Conservation (phyloP, 1,140 invertebrate genomes). For the Nephotettix cincticeps region DNA sequence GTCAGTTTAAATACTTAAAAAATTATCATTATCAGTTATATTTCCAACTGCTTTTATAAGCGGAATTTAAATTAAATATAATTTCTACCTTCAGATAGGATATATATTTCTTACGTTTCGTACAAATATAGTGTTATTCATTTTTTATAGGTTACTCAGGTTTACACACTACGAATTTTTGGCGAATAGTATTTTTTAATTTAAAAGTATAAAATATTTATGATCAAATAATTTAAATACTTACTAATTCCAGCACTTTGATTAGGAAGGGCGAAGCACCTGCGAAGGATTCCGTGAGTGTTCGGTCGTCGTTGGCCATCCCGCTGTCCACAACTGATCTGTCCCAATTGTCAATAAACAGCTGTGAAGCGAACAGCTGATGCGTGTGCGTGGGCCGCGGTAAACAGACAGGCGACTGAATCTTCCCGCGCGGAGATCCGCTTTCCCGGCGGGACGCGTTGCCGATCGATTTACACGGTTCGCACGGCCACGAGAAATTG, state of each 20-base stretch:
- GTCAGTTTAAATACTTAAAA: too few relatives aligned
- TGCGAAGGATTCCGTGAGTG: slow-evolving; percentile 43
- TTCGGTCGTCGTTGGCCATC: slow-evolving; percentile 44
- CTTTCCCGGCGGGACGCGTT: neutral
- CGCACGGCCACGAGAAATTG: slow-evolving; percentile 5
- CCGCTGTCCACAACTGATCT: slow-evolving; percentile 24
- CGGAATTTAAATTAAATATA: too few relatives aligned
- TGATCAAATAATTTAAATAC: slow-evolving; percentile 33
- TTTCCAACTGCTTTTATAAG: too few relatives aligned
- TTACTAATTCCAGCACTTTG: slow-evolving; percentile 52
- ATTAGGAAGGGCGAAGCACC: slow-evolving; percentile 44
- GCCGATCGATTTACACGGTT: slow-evolving; percentile 16
- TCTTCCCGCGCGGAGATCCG: neutral
- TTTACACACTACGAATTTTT: too few relatives aligned
- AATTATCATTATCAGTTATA: too few relatives aligned
- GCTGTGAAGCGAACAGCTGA: neutral
- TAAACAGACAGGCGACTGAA: too few relatives aligned
- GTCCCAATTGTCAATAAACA: neutral
- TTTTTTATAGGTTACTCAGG: too few relatives aligned
- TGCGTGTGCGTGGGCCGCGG: neutral
- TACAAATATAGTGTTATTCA: too few relatives aligned
- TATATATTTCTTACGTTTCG: too few relatives aligned
- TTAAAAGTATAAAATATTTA: too few relatives aligned
- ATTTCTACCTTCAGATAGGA: too few relatives aligned
- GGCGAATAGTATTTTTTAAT: too few relatives aligned